phyloP scores from a whole-genome alignment of 2,113 vertebrate species.

The Alaudala cheleensis region DNA sequence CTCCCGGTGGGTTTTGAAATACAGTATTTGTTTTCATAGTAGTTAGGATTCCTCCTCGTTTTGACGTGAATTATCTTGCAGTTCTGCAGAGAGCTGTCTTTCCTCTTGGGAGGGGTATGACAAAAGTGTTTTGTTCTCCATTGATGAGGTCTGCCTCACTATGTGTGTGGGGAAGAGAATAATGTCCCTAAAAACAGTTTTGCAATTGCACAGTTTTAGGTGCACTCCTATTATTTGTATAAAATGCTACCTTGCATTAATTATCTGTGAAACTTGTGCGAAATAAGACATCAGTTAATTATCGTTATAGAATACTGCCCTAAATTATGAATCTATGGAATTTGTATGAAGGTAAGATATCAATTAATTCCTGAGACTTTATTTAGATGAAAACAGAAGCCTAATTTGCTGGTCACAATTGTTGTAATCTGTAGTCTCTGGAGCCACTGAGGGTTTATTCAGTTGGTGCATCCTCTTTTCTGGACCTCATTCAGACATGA shows the following conservation, averaged over 20 bases:
- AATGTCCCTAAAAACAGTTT: not conserved
- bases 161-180: not conserved
- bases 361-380: not conserved
- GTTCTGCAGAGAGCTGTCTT: not conserved
- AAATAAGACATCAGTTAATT: not conserved
- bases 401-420: not conserved
- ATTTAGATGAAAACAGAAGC: not conserved
- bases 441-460: not conserved
- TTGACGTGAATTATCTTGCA: conserved; percentile 8
- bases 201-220: not conserved
- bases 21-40: conserved; percentile 59
- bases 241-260: not conserved
- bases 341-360: not conserved
- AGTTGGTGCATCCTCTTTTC: not conserved
- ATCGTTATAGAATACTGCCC: not conserved
- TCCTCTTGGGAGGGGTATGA: not conserved
- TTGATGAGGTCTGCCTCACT: not conserved
- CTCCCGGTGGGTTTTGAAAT: conserved; percentile 50
- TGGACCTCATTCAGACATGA: not conserved
- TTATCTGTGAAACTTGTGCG: not conserved
- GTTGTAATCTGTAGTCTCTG: not conserved
- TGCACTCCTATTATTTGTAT: not conserved
- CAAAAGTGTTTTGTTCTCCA: conserved; percentile 25
- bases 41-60: conserved; percentile 24
- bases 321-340: not conserved